Conservation (phyloP, 2,113 vertebrate genomes). For the Symphodus melops region DNA sequence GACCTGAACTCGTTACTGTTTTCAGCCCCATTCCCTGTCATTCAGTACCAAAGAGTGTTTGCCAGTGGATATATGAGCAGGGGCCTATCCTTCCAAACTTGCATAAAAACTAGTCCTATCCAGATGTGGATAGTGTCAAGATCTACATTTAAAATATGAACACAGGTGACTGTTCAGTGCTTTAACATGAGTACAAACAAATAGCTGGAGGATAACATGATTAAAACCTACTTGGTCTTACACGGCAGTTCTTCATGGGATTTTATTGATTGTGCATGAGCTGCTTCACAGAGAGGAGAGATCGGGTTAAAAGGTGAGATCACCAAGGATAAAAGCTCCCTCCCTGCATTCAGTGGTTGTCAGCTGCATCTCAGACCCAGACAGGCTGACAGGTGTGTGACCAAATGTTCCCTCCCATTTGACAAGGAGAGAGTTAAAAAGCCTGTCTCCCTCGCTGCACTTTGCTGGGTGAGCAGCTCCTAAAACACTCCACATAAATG, state of each 20-base stretch:
- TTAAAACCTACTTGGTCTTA: neutral
- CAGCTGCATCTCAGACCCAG: neutral
- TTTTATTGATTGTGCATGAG: neutral
- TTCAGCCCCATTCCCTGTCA: slow-evolving; percentile 26
- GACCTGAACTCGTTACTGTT: slow-evolving; percentile 35
- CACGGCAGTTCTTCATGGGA: neutral
- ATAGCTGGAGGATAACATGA: neutral
- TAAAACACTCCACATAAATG: neutral
- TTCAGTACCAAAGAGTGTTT: neutral
- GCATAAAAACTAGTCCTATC: neutral
- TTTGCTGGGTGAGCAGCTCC: neutral
- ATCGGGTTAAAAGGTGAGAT: neutral
- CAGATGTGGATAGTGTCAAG: neutral
- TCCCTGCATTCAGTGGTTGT: neutral
- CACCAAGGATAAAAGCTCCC: neutral
- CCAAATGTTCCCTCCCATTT: neutral
- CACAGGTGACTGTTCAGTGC: no score
- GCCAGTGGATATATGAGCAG: slow-evolving; percentile 3
- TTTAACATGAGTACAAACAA: neutral
- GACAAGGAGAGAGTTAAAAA: slow-evolving; percentile 3
- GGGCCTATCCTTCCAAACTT: slow-evolving; percentile 6
- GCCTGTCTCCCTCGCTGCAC: neutral
- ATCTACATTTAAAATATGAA: neutral
- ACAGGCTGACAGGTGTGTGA: neutral
- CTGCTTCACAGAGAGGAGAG: neutral